Percentiles rank a stretch among this genome's conserved stretches.
Conservation (phyloP, 2,113 vertebrate species). For the Neolamprologus caudopunctatus region DNA sequence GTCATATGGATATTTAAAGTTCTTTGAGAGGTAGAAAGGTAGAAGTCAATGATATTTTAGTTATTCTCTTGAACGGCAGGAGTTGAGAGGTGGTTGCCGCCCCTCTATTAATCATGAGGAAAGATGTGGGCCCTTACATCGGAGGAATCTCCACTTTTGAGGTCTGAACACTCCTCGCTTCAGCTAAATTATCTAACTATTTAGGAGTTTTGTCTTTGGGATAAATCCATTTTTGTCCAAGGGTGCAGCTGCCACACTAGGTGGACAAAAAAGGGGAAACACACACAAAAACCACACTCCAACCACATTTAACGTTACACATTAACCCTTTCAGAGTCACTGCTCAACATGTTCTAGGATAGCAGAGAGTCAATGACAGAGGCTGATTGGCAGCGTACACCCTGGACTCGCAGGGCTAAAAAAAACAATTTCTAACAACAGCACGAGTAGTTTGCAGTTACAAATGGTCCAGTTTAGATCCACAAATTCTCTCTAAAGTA, state of each 20-base stretch:
- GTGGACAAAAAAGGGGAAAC: not conserved
- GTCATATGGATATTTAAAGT: not conserved
- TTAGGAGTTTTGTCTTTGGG: not conserved
- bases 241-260: not conserved
- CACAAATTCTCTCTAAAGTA: not conserved
- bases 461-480: not conserved
- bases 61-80: fast-evolving
- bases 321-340: not conserved
- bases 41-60: fast-evolving
- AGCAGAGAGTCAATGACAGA: not conserved
- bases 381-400: not conserved
- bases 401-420: not conserved
- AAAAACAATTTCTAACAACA: no score
- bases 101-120: not conserved
- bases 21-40: fast-evolving
- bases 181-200: not conserved
- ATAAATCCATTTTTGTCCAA: fast-evolving
- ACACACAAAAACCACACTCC: not conserved
- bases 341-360: not conserved
- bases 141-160: fast-evolving
- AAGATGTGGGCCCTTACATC: not conserved
- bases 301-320: not conserved
- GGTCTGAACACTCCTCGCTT: fast-evolving
- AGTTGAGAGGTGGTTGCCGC: not conserved
- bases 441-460: no score